These are phyloP conservation scores for Butorides virescens DNA, from an alignment of 2,113 vertebrate species.

Conservation along the genomic window DNA sequence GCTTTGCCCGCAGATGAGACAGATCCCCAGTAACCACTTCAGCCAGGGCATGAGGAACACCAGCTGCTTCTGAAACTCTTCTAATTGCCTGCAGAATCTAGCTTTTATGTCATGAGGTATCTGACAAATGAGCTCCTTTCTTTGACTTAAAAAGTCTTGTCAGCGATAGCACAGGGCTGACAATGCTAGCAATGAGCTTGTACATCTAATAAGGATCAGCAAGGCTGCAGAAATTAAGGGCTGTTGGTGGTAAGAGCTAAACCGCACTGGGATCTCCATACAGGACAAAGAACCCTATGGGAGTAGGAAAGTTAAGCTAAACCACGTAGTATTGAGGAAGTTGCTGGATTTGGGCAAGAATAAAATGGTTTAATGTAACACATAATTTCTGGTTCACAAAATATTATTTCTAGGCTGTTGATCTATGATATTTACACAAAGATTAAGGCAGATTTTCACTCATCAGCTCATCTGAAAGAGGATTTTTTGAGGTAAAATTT, in stretches of 20 bases:
- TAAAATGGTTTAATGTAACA: not conserved
- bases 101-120: not conserved
- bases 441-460: conserved; percentile 9
- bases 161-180: not conserved
- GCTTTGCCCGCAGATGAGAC: not conserved
- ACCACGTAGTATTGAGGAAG: not conserved
- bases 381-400: not conserved
- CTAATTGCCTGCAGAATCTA: not conserved
- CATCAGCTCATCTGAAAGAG: not conserved
- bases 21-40: not conserved
- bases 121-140: not conserved
- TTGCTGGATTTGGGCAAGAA: not conserved
- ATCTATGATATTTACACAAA: not conserved
- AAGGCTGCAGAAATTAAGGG: not conserved
- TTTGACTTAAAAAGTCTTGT: not conserved
- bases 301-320: not conserved
- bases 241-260: not conserved
- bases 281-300: not conserved
- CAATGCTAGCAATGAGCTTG: not conserved
- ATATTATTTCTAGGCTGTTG: not conserved
- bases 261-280: not conserved
- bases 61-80: not conserved
- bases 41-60: not conserved
- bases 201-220: not conserved
- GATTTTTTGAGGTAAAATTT: not conserved